phyloP scores from a whole-genome alignment of 2,113 vertebrate species.

The Sylvia atricapilla region DNA sequence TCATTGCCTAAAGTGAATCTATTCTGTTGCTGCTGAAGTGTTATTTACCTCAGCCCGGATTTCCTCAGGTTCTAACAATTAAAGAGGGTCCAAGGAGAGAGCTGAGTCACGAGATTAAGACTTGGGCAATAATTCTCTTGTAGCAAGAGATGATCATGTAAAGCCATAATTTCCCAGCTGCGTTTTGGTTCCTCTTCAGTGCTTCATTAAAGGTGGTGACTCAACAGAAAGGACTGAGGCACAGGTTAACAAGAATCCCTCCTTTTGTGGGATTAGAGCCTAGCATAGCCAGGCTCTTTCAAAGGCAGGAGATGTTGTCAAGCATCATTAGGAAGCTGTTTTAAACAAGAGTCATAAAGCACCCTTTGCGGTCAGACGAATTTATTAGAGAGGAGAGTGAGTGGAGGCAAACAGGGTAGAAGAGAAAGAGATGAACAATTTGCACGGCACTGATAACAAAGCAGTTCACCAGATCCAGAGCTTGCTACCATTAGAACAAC shows the following conservation, averaged over 20 bases:
- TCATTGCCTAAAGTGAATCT: constrained; percentile 62
- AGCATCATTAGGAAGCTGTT: constrained; percentile 67
- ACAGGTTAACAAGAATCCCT: constrained; percentile 66
- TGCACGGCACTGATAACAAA: constrained; percentile 55
- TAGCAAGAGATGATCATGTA: constrained; percentile 62
- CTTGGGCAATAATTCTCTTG: constrained; percentile 53
- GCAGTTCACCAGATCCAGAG: constrained; percentile 35
- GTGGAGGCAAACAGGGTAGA: constrained; percentile 26
- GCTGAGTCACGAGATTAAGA: constrained; percentile 59
- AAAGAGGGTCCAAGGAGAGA: constrained; percentile 64
- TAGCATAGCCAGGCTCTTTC: constrained; percentile 32
- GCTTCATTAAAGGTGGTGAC: constrained; percentile 72
- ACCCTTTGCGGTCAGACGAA: constrained; percentile 59
- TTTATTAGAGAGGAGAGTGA: constrained; percentile 55
- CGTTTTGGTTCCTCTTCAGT: constrained; percentile 57
- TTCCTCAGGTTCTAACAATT: constrained; percentile 69
- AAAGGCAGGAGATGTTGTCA: constrained; percentile 61
- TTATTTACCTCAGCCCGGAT: constrained; percentile 49
- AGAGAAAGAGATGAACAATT: constrained; percentile 58
- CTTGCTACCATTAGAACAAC: constrained; percentile 48
- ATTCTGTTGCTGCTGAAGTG: constrained; percentile 41
- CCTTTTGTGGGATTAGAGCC: constrained; percentile 66
- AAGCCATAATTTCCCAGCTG: constrained; percentile 61
- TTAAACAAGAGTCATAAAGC: constrained; percentile 63
- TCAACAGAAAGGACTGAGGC: constrained; percentile 52